Evolutionary conservation across 2,888 invertebrate genomes (phyloP).

Genomic region (Clepsis dumicolana): DNA sequence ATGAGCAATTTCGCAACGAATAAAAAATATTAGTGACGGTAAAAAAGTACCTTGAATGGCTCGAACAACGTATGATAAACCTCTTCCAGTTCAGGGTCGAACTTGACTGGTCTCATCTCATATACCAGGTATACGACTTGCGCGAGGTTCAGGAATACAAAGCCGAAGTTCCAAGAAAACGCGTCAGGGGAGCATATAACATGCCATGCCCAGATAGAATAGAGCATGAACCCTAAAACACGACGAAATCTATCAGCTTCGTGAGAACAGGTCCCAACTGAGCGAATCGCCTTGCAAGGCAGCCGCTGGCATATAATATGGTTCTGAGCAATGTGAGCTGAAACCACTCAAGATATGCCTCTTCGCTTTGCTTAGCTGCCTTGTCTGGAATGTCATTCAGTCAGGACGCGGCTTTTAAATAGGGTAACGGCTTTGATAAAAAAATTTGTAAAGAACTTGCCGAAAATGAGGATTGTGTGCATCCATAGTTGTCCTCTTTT

Average conservation of each 20-base stretch:
- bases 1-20: too few relatives aligned
- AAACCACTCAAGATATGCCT: too few relatives aligned
- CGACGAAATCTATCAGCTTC: neutral
- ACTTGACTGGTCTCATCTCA: conserved; percentile 93
- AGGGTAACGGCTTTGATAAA: too few relatives aligned
- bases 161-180: conserved; percentile 95
- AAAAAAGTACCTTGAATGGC: conserved; percentile 93
- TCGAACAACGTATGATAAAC: conserved; percentile 92
- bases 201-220: conserved; percentile 96
- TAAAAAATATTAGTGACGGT: too few relatives aligned
- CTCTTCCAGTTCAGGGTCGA: conserved; percentile 93
- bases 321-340: too few relatives aligned
- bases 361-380: too few relatives aligned
- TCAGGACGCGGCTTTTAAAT: too few relatives aligned
- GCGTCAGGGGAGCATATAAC: conserved; percentile 95
- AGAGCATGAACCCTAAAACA: conserved; percentile 90
- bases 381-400: neutral
- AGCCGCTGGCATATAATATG: too few relatives aligned
- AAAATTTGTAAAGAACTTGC: conserved; percentile 77
- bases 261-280: too few relatives aligned
- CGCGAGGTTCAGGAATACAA: conserved; percentile 92
- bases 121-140: conserved; percentile 93
- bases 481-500: conserved; percentile 93
- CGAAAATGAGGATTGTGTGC: conserved; percentile 92
- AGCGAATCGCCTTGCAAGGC: too few relatives aligned